These are phyloP conservation scores for Uria aalge DNA, from an alignment of 2,113 vertebrate species.

Conservation along the genomic window DNA sequence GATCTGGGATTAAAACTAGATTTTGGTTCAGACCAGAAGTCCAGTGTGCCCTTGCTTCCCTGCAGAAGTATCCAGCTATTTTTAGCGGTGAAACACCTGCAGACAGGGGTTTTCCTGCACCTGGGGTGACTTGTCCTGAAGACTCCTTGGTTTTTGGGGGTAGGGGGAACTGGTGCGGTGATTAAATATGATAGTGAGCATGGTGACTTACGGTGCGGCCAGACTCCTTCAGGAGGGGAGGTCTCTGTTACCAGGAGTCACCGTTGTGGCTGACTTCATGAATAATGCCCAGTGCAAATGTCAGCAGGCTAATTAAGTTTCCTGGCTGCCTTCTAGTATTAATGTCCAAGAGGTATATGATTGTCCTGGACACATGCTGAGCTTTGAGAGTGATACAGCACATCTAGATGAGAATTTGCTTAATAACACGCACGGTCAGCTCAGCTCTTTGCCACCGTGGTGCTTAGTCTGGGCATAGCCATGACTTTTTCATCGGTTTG, in stretches of 20 bases:
- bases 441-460: not conserved
- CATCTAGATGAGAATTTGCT: not conserved
- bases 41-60: not conserved
- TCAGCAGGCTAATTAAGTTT: conserved; percentile 23
- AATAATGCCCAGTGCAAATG: conserved; percentile 20
- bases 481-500: not conserved
- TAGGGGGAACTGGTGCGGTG: not conserved
- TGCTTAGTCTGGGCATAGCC: not conserved
- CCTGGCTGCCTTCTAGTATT: conserved; percentile 20
- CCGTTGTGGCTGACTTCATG: not conserved
- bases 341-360: not conserved
- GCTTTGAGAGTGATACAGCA: conserved; percentile 2
- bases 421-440: not conserved
- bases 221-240: not conserved
- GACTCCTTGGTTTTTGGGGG: not conserved
- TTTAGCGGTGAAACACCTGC: not conserved
- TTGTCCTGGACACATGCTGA: not conserved
- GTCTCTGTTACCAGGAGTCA: not conserved
- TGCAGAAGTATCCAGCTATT: not conserved
- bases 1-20: not conserved
- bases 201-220: not conserved
- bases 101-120: not conserved
- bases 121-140: not conserved
- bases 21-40: not conserved
- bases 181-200: not conserved